Percentiles rank a stretch among this genome's conserved stretches.
These are phyloP conservation scores for Sebastes goodei DNA, from an alignment of 2,797 vertebrate genomes.

Conservation along the genomic window DNA sequence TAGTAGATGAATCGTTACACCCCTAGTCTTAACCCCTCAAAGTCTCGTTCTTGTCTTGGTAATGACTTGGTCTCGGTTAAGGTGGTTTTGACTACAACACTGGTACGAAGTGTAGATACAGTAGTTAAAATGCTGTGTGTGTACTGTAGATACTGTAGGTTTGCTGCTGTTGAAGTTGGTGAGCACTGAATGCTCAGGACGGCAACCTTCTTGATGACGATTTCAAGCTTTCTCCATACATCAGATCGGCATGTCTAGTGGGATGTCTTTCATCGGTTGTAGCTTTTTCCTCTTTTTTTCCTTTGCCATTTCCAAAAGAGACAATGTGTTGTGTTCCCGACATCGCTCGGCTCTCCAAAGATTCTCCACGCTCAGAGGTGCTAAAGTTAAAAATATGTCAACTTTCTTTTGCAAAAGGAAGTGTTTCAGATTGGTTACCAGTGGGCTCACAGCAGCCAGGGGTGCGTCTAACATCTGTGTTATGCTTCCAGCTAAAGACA, in stretches of 20 bases:
- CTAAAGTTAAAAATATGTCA: neutral
- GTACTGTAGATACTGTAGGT: neutral
- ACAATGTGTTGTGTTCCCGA: neutral
- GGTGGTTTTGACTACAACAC: too few species aligned
- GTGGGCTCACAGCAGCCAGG: slow-evolving; percentile 15
- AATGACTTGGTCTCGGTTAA: too few species aligned
- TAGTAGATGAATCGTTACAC: too few species aligned
- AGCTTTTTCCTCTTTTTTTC: neutral
- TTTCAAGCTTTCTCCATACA: neutral
- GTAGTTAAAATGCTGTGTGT: neutral
- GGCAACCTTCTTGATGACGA: neutral
- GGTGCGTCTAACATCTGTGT: slow-evolving; percentile 9
- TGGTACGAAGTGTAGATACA: too few species aligned
- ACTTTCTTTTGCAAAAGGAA: neutral
- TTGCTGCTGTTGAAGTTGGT: neutral
- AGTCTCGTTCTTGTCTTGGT: too few species aligned
- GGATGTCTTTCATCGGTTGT: neutral
- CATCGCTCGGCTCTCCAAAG: neutral
- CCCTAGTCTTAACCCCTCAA: too few species aligned
- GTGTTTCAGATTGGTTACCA: slow-evolving; percentile 7
- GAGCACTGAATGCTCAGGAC: neutral
- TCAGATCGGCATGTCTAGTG: neutral
- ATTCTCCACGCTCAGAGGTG: neutral
- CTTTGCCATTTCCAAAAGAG: neutral
- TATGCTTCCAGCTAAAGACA: slow-evolving; percentile 19